These are phyloP conservation scores for Andricus grossulariae DNA, from an alignment of 1,140 invertebrate species.

Conservation along the genomic window DNA sequence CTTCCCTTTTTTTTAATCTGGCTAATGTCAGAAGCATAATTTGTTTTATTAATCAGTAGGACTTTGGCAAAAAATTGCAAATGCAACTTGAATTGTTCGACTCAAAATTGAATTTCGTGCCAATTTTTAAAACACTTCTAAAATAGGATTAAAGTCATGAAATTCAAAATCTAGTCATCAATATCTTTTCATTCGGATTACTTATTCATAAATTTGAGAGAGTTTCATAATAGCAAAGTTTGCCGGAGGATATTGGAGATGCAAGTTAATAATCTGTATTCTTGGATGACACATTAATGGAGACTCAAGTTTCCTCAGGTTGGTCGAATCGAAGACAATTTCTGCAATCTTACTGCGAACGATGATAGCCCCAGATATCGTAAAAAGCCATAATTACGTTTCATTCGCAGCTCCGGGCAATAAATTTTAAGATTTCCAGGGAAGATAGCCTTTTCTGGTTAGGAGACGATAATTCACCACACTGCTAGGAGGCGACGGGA, in stretches of 20 bases:
- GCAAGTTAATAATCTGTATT: neutral
- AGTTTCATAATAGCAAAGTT: too few species aligned
- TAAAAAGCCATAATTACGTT: slow-evolving; percentile 70
- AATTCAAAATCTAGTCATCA: too few species aligned
- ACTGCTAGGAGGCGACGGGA: slow-evolving; percentile 48
- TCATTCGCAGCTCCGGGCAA: slow-evolving; percentile 64
- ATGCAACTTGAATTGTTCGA: neutral
- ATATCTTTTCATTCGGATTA: too few species aligned
- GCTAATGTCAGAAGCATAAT: slow-evolving; percentile 57
- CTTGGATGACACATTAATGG: neutral
- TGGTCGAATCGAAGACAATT: slow-evolving; percentile 31
- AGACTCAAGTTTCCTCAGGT: neutral
- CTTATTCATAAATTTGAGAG: too few species aligned
- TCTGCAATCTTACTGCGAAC: slow-evolving; percentile 13
- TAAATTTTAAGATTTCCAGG: slow-evolving; percentile 67
- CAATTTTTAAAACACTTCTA: too few species aligned
- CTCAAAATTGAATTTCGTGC: too few species aligned
- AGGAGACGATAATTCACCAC: slow-evolving; percentile 64
- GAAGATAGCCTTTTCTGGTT: slow-evolving; percentile 59
- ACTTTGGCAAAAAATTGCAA: slow-evolving; percentile 38
- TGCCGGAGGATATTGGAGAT: too few species aligned
- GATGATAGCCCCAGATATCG: slow-evolving; percentile 47
- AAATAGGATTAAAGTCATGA: too few species aligned
- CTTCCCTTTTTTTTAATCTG: slow-evolving; percentile 27
- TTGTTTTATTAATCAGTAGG: slow-evolving; percentile 67